These are phyloP conservation scores for Macrotrachela quadricornifera DNA, from an alignment of 1,140 invertebrate species.

Conservation along the genomic window DNA sequence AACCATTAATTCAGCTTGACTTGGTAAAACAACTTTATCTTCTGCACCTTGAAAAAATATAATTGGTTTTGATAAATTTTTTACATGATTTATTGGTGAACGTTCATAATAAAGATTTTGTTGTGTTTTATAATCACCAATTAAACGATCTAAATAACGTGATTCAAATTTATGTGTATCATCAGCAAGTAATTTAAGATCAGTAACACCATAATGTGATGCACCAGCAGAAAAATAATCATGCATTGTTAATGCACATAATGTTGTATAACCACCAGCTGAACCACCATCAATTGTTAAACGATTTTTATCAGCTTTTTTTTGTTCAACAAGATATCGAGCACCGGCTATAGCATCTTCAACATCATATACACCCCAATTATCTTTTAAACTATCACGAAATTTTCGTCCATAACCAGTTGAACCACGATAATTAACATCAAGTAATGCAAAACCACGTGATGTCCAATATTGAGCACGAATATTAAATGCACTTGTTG, in stretches of 20 bases:
- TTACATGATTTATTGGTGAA: conserved; percentile 24
- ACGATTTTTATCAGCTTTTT: conserved; percentile 20
- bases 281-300: conserved; percentile 29
- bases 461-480: conserved; percentile 29
- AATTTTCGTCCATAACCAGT: conserved; percentile 26
- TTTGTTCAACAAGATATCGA: conserved; percentile 14
- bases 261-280: conserved; percentile 29
- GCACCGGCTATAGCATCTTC: conserved; percentile 27
- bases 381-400: conserved; percentile 16
- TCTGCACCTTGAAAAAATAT: conserved; percentile 30
- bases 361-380: conserved; percentile 27
- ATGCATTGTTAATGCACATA: conserved; percentile 21
- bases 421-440: conserved; percentile 29
- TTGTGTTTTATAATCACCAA: conserved; percentile 18
- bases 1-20: conserved; percentile 26
- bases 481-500: conserved; percentile 16
- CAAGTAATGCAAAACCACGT: conserved; percentile 27
- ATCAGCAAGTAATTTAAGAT: conserved; percentile 16
- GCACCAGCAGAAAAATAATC: conserved; percentile 24
- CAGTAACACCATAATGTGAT: conserved; percentile 24
- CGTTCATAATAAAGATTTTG: conserved; percentile 15
- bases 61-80: conserved; percentile 20
- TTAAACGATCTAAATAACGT: conserved; percentile 24
- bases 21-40: conserved; percentile 26
- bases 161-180: conserved; percentile 33